phyloP scores from a whole-genome alignment of 1,140 invertebrate species.

The Cotesia chilonis region DNA sequence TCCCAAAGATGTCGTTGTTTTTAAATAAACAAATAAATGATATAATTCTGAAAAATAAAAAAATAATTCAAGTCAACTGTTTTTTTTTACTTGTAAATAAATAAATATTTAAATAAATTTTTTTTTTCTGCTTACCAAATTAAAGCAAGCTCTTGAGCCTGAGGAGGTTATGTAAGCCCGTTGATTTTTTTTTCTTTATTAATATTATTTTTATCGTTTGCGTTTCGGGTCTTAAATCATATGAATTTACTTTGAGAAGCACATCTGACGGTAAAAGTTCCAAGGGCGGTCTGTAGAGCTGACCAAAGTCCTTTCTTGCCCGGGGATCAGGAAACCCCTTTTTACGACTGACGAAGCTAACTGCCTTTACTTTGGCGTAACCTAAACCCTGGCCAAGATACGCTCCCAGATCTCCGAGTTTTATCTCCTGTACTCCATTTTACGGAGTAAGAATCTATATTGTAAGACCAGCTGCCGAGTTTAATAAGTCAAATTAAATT shows the following conservation, averaged over 20 bases:
- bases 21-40: too few relatives aligned
- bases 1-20: too few relatives aligned
- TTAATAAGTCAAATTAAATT: conserved; percentile 56
- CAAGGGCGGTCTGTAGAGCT: conserved; percentile 10
- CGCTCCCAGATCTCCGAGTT: neutral
- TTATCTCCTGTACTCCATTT: neutral
- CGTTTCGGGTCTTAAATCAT: neutral
- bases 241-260: conserved; percentile 12
- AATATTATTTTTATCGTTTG: too few relatives aligned
- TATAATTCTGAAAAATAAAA: too few relatives aligned
- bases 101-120: too few relatives aligned
- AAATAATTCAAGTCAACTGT: too few relatives aligned
- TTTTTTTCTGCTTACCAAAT: too few relatives aligned
- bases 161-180: too few relatives aligned
- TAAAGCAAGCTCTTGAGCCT: too few relatives aligned
- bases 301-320: conserved; percentile 37
- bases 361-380: conserved; percentile 26
- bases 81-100: too few relatives aligned
- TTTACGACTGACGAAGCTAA: conserved; percentile 40
- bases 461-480: conserved; percentile 46
- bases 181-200: too few relatives aligned
- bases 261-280: conserved; percentile 33
- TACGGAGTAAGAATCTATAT: conserved; percentile 11
- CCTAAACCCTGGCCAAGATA: conserved; percentile 19
- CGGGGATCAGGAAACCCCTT: conserved; percentile 20